Evolutionary conservation across 2,113 vertebrate species (phyloP), one percentile per base, ranked within the genome.

Genomic region (Dendropsophus ebraccatus): DNA sequence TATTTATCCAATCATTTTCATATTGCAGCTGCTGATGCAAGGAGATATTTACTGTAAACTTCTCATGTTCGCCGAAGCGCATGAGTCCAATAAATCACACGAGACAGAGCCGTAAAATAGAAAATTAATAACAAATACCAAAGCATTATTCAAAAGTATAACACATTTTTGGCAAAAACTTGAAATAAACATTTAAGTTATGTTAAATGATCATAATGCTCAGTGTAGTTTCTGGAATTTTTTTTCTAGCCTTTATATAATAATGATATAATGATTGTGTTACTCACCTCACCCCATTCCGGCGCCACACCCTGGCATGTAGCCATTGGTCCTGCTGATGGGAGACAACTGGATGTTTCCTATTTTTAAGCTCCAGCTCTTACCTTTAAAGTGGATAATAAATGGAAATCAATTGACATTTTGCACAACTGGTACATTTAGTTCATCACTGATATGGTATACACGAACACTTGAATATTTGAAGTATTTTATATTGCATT

Each of bases 31-130:
- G 67, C 67, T 37, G 67, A 70, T 70, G 67, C 67, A 37, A 70
- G 67, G 67, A 70, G 67, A 70, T 70, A 70, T 70, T 70, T 70
- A 70, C 30, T 19, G 32, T 70, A 70, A 70, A 70, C 30, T 70
- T 70, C 37, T 70, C 25, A 70, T 70, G 67, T 70, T 70, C 37
- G 32, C 17, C 21, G 67, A 70, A 70, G 67, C 30, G 67, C 67
- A 37, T 19, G 32, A 70, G 32, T 35, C 67, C 19, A 37, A 70
- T 70, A 37, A 70, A 70, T 70, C 67, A 37, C 32, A 37, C 1
- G 14, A 70, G 67, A 21, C 67, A 70, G 67, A 70, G 67, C 32
- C 32, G 37, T 70, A 70, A 70, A 37, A 35, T 35, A 70, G 30
- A 37, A 70, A 70, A 11, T 37, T 70, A 19, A 21, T 35, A 70